A percentile compares a stretch with the other conserved stretches of the same genome.
These are phyloP conservation scores for Trissoscelio sp. DNA, from an alignment of 2,888 invertebrate species.

Conservation along the genomic window DNA sequence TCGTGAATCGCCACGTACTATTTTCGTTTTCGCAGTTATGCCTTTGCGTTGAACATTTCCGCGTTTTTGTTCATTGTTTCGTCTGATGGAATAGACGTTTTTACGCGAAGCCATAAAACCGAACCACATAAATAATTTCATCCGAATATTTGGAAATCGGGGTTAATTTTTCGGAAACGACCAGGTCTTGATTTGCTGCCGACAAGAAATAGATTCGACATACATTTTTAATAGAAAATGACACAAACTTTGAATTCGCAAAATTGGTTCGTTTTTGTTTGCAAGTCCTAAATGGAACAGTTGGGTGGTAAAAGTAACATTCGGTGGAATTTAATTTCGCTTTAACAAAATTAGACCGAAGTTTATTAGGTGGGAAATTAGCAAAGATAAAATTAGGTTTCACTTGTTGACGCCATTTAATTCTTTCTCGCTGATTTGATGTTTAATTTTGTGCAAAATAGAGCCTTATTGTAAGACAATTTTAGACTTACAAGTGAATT, in stretches of 20 bases:
- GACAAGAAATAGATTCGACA: neutral
- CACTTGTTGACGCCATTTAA: no score
- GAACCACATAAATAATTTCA: neutral
- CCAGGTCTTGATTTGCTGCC: neutral
- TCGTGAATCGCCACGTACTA: constrained; percentile 6
- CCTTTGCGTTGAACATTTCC: neutral
- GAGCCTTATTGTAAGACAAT: no score
- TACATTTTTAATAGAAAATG: neutral
- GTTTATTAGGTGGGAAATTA: neutral
- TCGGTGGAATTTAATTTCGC: neutral
- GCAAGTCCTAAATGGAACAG: neutral
- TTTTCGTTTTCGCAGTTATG: constrained; percentile 18
- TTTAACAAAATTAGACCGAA: neutral
- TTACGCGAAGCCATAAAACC: constrained; percentile 1
- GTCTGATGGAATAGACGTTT: constrained; percentile 6
- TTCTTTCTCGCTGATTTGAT: no score
- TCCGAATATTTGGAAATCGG: neutral
- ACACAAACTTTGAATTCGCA: neutral
- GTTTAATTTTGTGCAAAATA: no score
- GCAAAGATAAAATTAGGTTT: neutral
- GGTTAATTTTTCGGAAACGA: constrained; percentile 14
- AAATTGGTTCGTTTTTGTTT: neutral
- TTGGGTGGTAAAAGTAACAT: neutral
- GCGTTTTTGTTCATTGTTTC: constrained; percentile 19
- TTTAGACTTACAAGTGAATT: no score